Evolutionary conservation across 2,113 vertebrate genomes (phyloP).

Genomic region (Talpa occidentalis): DNA sequence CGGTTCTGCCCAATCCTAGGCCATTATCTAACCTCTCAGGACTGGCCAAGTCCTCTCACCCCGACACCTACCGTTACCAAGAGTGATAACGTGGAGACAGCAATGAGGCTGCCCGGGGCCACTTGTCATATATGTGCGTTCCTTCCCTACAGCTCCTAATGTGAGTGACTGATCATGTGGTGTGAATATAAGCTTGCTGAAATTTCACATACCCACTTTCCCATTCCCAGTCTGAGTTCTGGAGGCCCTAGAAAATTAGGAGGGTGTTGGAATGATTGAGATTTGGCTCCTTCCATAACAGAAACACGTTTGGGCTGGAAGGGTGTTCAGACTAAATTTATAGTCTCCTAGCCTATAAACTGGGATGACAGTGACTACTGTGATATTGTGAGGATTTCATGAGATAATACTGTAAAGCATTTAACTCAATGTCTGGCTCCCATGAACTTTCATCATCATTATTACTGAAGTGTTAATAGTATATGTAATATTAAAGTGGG

Average conservation of each 20-base stretch:
- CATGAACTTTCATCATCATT: neutral
- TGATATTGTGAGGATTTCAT: neutral
- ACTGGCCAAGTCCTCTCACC: neutral
- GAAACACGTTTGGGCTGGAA: neutral
- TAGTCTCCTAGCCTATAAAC: neutral
- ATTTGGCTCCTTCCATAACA: neutral
- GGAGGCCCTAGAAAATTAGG: neutral
- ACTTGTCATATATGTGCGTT: neutral
- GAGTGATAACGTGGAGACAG: neutral
- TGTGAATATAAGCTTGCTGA: neutral
- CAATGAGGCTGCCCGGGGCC: rapidly evolving
- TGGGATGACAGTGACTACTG: neutral
- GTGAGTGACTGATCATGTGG: neutral
- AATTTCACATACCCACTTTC: neutral
- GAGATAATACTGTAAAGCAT: neutral
- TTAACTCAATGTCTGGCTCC: neutral
- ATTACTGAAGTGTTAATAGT: neutral
- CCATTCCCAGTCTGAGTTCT: neutral
- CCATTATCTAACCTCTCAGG: neutral
- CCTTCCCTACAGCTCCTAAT: neutral
- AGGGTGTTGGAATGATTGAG: neutral
- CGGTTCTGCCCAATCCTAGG: neutral
- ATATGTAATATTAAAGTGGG: neutral
- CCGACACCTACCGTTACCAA: neutral
- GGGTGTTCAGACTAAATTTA: neutral